phyloP scores from a whole-genome alignment of 2,113 vertebrate species.

The Cinclus cinclus region DNA sequence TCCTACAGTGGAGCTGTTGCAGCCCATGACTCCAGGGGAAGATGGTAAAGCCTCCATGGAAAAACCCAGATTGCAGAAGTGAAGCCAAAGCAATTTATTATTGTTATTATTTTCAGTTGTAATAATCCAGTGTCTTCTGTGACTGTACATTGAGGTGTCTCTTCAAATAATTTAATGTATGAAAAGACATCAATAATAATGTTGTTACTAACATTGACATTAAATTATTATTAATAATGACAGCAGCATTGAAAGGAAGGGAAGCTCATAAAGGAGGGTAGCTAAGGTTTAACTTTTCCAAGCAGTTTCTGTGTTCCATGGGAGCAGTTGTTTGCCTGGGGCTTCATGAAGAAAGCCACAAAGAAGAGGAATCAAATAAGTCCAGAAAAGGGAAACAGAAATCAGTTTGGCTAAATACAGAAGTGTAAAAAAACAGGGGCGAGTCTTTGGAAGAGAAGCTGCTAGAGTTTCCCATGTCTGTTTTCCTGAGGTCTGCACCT shows the following conservation, averaged over 20 bases:
- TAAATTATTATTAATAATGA: no score
- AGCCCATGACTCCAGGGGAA: no score
- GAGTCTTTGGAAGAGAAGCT: not conserved
- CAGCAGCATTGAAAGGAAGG: not conserved
- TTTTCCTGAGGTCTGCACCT: not conserved
- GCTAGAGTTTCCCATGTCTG: not conserved
- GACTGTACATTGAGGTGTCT: not conserved
- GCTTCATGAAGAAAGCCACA: not conserved
- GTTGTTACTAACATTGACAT: no score
- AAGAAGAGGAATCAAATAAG: not conserved
- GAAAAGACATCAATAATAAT: not conserved
- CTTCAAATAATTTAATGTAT: not conserved
- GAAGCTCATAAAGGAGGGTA: not conserved
- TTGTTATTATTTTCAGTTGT: not conserved
- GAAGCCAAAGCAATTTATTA: not conserved
- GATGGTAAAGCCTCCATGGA: fast-evolving
- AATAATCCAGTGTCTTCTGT: not conserved
- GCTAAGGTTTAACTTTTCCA: not conserved
- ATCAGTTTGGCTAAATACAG: not conserved
- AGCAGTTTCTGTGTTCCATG: not conserved
- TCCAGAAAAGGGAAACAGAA: not conserved
- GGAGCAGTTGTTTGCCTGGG: not conserved
- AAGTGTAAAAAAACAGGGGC: not conserved
- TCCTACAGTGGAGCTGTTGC: fast-evolving
- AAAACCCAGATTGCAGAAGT: not conserved